These are phyloP conservation scores for Thereva unica DNA, from an alignment of 2,888 invertebrate genomes.

Conservation along the genomic window DNA sequence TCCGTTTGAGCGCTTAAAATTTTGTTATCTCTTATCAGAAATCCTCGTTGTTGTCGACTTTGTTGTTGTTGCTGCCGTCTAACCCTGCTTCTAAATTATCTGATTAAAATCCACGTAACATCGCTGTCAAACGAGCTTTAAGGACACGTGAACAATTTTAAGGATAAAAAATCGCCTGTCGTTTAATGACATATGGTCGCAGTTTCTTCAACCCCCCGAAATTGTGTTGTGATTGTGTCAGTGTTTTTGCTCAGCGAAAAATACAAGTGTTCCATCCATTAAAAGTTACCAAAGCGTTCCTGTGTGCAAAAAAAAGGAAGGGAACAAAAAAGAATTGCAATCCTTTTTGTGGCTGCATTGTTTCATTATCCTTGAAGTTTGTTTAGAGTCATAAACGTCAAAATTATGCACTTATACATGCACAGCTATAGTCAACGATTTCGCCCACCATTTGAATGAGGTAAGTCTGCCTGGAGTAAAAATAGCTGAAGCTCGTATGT, in stretches of 20 bases:
- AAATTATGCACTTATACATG: not conserved
- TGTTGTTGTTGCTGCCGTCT: conserved; percentile 13
- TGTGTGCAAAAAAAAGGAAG: conserved; percentile 3
- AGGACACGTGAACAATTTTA: conserved; percentile 19
- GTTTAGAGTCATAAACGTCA: conserved; percentile 20
- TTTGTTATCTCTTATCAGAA: conserved; percentile 30
- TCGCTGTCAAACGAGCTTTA: conserved; percentile 5
- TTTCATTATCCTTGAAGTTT: conserved; percentile 17
- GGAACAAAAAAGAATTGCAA: not conserved
- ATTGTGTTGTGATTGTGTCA: conserved; percentile 4
- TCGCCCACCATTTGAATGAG: not conserved
- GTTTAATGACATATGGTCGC: conserved; percentile 28
- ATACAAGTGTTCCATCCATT: no score
- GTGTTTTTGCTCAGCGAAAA: conserved; percentile 9
- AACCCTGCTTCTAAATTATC: conserved; percentile 17
- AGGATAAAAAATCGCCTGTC: not conserved
- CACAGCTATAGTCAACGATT: not conserved
- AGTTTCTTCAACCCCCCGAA: not conserved
- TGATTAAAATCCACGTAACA: conserved; percentile 19
- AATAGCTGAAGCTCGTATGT: not conserved
- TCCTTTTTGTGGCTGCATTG: conserved; percentile 2
- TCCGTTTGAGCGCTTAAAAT: conserved; percentile 17
- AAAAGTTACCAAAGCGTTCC: not conserved
- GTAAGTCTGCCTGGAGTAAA: conserved; percentile 12
- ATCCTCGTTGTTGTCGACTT: conserved; percentile 14